A percentile compares a stretch with the other conserved stretches of the same genome.
Evolutionary conservation across 2,888 invertebrate genomes (phyloP).

Genomic region (Drosophila macrospina): DNA sequence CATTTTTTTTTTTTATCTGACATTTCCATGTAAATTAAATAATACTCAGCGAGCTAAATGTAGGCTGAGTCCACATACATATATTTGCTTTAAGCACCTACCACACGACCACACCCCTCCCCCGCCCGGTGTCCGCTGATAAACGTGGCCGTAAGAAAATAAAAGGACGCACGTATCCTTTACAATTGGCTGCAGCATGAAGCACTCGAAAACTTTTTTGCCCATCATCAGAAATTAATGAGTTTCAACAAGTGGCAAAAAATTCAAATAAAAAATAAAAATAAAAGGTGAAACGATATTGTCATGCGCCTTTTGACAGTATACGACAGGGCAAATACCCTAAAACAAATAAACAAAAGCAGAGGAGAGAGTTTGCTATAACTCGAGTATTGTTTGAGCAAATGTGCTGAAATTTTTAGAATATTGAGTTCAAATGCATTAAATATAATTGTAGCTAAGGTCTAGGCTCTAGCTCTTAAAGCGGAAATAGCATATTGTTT

Average conservation of each 20-base stretch:
- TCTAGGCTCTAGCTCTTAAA: no score
- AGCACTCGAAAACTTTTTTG: slow-evolving; percentile 14
- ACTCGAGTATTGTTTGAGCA: background rate
- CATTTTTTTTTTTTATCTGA: slow-evolving; percentile 22
- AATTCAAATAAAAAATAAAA: background rate
- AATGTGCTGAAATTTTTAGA: background rate
- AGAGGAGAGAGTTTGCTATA: background rate
- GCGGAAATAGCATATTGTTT: no score
- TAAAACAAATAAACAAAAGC: background rate
- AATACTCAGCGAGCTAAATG: slow-evolving; percentile 17
- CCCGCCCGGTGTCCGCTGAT: background rate
- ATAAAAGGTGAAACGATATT: slow-evolving; percentile 5
- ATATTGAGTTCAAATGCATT: background rate
- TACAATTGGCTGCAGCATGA: slow-evolving; percentile 27
- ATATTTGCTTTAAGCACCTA: background rate
- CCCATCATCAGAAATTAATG: slow-evolving; percentile 58
- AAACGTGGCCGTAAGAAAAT: slow-evolving; percentile 24
- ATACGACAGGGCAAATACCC: background rate
- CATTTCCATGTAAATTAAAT: slow-evolving; percentile 44
- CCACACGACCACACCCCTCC: background rate
- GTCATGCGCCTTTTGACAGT: background rate
- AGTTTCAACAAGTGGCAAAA: slow-evolving; percentile 57
- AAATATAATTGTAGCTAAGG: no score
- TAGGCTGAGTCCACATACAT: background rate
- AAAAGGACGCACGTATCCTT: slow-evolving; percentile 21